A percentile compares a stretch with the other conserved stretches of the same genome.
These are phyloP conservation scores for Lysandra coridon DNA, from an alignment of 2,888 invertebrate species.

Conservation along the genomic window DNA sequence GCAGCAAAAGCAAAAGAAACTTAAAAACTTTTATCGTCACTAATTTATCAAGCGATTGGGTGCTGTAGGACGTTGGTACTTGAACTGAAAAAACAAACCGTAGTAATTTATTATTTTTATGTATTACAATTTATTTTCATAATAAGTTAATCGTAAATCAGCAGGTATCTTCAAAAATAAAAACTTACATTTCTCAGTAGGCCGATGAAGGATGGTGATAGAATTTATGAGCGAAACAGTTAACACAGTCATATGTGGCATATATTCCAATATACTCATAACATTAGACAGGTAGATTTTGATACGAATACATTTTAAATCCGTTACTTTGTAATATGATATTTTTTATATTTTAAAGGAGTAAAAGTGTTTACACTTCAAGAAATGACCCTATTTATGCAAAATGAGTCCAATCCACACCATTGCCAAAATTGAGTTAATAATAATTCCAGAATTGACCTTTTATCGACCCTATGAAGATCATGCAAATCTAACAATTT, in stretches of 20 bases:
- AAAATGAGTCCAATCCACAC: no score
- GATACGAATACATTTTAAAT: neutral
- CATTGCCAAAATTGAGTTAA: no score
- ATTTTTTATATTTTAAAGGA: neutral
- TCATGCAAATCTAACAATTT: no score
- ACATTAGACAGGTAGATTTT: neutral
- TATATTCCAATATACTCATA: neutral
- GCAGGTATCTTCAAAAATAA: neutral
- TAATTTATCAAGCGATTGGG: no score
- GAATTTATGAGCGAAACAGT: constrained; percentile 25
- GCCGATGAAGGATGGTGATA: neutral
- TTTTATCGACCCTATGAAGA: no score
- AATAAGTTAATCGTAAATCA: neutral
- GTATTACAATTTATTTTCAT: neutral
- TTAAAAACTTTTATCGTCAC: neutral
- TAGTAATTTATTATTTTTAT: neutral
- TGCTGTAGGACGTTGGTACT: neutral
- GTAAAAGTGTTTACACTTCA: no score
- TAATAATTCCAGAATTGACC: no score
- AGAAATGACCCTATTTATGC: no score
- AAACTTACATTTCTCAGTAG: neutral
- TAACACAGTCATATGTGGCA: neutral
- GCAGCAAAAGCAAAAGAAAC: neutral
- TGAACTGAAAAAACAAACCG: neutral
- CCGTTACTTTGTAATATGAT: constrained; percentile 16